Evolutionary conservation across 2,797 vertebrate genomes (phyloP), one percentile per base, ranked within the genome.

Genomic region (Sebastes elongatus): DNA sequence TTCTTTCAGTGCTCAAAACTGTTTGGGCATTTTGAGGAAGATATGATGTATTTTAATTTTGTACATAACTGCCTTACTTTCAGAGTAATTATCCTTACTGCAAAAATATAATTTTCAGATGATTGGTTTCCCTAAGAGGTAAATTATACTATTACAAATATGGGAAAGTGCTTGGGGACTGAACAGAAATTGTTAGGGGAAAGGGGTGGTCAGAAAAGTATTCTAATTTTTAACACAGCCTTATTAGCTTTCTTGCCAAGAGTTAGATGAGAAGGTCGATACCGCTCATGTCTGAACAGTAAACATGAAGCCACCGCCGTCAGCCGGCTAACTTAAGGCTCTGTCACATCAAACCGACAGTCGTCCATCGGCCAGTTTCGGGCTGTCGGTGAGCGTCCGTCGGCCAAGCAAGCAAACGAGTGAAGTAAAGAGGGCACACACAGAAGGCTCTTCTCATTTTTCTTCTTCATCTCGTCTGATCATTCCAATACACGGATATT

Each of bases 81-180:
- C 13, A 80, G 55, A 61, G 76, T 81, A 71, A 78, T 82, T 71
- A 82, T 68, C 6, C 42, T 60, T 20, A 8, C 25, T 49, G 38
- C 20, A 71, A 72, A 85, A 80, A 57, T 68, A 80, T 46, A 13
- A 61, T 38, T 63, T 76, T 28, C 20, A 71, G 7, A 60, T 76
- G 52, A 84, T 76, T 81, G 55, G 46, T 69, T 87, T 76, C 25
- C 38, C 10, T 20, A 46, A 81, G 16, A 55, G 52, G 46, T 71
- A 56, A 76, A 74, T 81, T 30, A 71, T 69, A 69, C 64, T 10
- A 85, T 71, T 62, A 61, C 10, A 80, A 82, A 61, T 67, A 56
- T 64, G 30, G 67, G 22, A 25, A 65, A 68, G 72, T 73, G 66
- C 30, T 73, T 30, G 22, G 65, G 28, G 59, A 53, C 33, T 68